Evolutionary conservation across 2,888 invertebrate species (phyloP), one percentile per base, ranked within the genome.

Genomic region (Limnephilus lunatus): DNA sequence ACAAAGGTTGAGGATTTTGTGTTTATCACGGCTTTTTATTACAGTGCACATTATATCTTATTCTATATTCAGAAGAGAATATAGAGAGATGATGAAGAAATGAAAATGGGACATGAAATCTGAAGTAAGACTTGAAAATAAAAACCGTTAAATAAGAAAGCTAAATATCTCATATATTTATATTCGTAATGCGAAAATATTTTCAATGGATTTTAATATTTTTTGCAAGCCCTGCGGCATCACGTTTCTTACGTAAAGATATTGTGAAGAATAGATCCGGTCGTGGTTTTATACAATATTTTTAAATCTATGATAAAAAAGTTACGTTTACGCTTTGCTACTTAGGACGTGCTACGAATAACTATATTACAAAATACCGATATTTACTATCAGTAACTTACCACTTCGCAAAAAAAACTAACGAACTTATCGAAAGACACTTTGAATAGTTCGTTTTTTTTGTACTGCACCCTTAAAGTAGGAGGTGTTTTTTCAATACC

Each of bases 331-430:
- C 44, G 9, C 48, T 83, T 7, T 83, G 19, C 83, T 83, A 39
- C 30, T 44, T 44, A 86, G 85, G 44, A 86, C 85, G 85, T 86
- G 85, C 85, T 86, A 44, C 44, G 85, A 86, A 86, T 86, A 35
- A 19, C 7, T 35, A 19, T 19, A 86, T 19, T 30, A 25, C 48
- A 86, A 35, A 25, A n/a, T 35, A n/a, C 39, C 7, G 5, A 85
- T 39, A 25, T n/a, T 53, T 53, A 15, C 19, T 7, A 68, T 19
- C 25, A 68, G 53, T 25, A 68, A 68, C 19, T 68, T 68, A 25
- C 19, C 53, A 68, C 19, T 25, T 68, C 53, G 5, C 25, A 68
- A 68, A 68, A 53, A 25, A 68, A 68, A 5, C 19, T 25, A 68
- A 68, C 19, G 19, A 68, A 68, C 53, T 68, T 25, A 19, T 5